Evolutionary conservation across 1,140 invertebrate species (phyloP), one percentile per base, ranked within the genome.

Genomic region (Leguminivora glycinivorella): DNA sequence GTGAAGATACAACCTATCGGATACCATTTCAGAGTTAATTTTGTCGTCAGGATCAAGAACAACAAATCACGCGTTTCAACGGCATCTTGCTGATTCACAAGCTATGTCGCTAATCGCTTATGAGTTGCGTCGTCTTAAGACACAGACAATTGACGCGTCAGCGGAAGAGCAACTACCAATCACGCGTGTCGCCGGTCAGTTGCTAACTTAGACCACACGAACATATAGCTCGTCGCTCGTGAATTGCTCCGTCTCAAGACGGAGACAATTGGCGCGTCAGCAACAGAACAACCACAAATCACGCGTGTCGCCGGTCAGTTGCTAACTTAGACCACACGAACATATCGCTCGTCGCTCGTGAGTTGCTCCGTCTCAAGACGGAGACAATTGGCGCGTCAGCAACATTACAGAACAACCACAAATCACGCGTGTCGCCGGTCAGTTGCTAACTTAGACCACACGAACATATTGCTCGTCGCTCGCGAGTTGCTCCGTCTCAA

Each of bases 261-360:
- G 82, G 79, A 88, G 85, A 88, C 85, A 88, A 88, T 88, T 83
- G 84, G 80, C 82, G 80, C 83, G 84, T 88, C 85, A 86, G 76
- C 74, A 74, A 72, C 85, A 88, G 84, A 78, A 78, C 3, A n/a
- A 63, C 58, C 58, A 63, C 58, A 63, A 63, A 63, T 63, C 58
- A 63, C 56, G 56, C 56, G 19, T 56, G 56, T 56, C 56, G 56
- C 56, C 22, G 56, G 79, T 77, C 78, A n/a, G n/a, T n/a, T n/a
- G n/a, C n/a, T n/a, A n/a, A n/a, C n/a, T n/a, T n/a, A n/a, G n/a
- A n/a, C n/a, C n/a, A n/a, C n/a, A n/a, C n/a, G n/a, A n/a, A n/a
- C n/a, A n/a, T n/a, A n/a, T n/a, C n/a, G n/a, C n/a, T n/a, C n/a
- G n/a, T n/a, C n/a, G n/a, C n/a, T n/a, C n/a, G n/a, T n/a, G n/a